Evolutionary conservation across 2,113 vertebrate species (phyloP).

Genomic region (Vicugna pacos): DNA sequence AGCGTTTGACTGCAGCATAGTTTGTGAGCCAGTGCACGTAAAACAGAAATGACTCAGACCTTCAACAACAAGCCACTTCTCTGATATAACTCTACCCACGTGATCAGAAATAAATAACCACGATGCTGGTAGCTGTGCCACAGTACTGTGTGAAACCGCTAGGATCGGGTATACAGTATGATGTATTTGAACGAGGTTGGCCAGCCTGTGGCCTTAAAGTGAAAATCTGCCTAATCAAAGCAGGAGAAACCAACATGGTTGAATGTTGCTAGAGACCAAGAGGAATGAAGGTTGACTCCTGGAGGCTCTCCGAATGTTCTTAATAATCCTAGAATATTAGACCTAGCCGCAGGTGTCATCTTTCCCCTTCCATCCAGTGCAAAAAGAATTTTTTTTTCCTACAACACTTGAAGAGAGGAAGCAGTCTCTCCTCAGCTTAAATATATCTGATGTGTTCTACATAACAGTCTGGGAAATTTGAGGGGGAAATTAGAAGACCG

Average conservation of each 20-base stretch:
- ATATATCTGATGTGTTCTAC: neutral
- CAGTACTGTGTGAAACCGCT: neutral
- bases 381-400: no score
- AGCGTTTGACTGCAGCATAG: neutral
- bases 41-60: neutral
- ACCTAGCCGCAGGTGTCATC: neutral
- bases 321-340: neutral
- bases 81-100: neutral
- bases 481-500: neutral
- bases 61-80: neutral
- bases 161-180: neutral
- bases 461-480: neutral
- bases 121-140: neutral
- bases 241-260: neutral
- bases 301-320: constrained; percentile 1
- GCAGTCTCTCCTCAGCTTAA: neutral
- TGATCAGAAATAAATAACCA: neutral
- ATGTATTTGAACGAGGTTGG: neutral
- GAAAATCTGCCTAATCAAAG: neutral
- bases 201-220: neutral
- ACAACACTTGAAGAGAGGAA: neutral
- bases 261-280: neutral
- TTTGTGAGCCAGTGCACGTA: neutral
- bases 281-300: neutral
- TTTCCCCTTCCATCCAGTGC: neutral